These are phyloP conservation scores for Zaprionus nigranus DNA, from an alignment of 1,140 invertebrate species.

Conservation along the genomic window DNA sequence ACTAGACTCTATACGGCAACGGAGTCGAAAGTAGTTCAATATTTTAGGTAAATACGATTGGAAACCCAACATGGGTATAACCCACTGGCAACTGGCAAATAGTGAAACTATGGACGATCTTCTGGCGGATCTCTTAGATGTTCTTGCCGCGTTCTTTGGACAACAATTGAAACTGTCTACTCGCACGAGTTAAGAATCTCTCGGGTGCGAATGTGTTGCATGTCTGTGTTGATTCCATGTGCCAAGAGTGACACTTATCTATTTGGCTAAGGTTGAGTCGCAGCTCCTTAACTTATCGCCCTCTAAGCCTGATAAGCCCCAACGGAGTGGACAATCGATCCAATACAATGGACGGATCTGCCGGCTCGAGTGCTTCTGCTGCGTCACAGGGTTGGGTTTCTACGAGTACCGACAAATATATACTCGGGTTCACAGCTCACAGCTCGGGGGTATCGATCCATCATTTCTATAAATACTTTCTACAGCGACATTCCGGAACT, in stretches of 20 bases:
- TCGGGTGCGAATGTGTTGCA: neutral
- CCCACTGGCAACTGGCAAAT: constrained; percentile 15
- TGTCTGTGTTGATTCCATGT: constrained; percentile 32
- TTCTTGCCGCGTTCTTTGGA: constrained; percentile 47
- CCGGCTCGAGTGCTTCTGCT: constrained; percentile 3
- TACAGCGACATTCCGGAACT: neutral
- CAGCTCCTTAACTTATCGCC: constrained; percentile 65
- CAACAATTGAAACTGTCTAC: constrained; percentile 59
- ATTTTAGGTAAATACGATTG: constrained; percentile 60
- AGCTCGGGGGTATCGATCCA: neutral
- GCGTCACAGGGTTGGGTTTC: neutral
- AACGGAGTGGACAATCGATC: constrained; percentile 60
- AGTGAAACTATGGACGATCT: constrained; percentile 11
- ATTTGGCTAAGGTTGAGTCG: constrained; percentile 44
- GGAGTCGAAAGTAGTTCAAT: constrained; percentile 69
- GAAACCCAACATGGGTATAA: constrained; percentile 33
- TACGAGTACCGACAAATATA: neutral
- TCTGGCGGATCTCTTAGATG: constrained; percentile 41
- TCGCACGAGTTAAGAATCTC: constrained; percentile 33
- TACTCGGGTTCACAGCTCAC: neutral
- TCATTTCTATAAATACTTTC: constrained; percentile 3
- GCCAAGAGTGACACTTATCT: constrained; percentile 75
- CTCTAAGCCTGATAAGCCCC: constrained; percentile 66
- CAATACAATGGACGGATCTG: constrained; percentile 36
- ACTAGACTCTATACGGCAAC: constrained; percentile 4